Evolutionary conservation across 2,797 vertebrate genomes (phyloP).

Genomic region (Vultur gryphus): DNA sequence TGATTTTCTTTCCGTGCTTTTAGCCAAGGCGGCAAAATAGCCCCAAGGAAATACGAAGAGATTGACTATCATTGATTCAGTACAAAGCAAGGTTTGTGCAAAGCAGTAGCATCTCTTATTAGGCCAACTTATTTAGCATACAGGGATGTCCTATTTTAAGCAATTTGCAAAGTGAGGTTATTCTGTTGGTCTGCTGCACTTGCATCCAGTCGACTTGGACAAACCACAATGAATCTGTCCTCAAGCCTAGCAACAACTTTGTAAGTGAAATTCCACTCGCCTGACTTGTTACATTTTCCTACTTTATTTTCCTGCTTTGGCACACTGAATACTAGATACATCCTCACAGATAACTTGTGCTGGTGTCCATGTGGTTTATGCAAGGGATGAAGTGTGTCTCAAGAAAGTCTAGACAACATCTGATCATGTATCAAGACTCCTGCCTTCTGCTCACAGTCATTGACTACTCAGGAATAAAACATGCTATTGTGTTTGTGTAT

Average conservation of each 20-base stretch:
- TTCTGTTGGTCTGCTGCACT: background rate
- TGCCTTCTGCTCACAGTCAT: background rate
- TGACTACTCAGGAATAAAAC: background rate
- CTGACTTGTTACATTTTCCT: background rate
- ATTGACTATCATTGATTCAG: background rate
- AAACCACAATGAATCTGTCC: background rate
- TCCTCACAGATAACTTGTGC: background rate
- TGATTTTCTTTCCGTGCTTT: background rate
- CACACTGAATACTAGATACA: background rate
- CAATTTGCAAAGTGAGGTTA: background rate
- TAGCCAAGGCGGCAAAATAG: background rate
- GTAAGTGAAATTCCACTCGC: background rate
- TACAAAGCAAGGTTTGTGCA: background rate
- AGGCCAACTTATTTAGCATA: background rate
- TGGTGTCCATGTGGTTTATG: background rate
- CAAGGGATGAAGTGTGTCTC: background rate
- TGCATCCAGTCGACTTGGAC: background rate
- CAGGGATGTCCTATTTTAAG: background rate
- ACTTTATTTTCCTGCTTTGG: background rate
- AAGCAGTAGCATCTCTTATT: background rate
- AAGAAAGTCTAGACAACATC: background rate
- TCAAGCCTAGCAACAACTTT: background rate
- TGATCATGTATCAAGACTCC: background rate
- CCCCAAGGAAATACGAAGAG: background rate
- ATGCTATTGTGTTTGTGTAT: accelerated